Evolutionary conservation across 2,113 vertebrate genomes (phyloP).

Genomic region (Chaetura pelagica): DNA sequence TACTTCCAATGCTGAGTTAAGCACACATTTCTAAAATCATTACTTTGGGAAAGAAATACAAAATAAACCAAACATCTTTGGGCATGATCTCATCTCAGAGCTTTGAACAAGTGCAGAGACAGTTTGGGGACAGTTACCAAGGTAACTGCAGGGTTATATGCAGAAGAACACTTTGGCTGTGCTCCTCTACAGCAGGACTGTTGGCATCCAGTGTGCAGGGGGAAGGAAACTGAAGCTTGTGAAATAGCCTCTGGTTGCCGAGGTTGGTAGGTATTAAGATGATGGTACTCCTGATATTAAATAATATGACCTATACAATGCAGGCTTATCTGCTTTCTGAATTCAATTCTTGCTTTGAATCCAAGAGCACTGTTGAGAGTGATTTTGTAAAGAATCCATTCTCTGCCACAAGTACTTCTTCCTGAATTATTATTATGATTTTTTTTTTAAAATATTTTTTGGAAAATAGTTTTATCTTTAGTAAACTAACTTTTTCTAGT

Average conservation of each 20-base stretch:
- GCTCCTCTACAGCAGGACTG: neutral
- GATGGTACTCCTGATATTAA: neutral
- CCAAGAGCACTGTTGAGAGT: neutral
- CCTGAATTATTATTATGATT: neutral
- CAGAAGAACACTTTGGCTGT: neutral
- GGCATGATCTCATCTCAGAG: neutral
- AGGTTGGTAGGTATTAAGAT: neutral
- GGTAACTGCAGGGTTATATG: neutral
- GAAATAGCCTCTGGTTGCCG: neutral
- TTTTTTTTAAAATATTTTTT: neutral
- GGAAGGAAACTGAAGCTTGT: neutral
- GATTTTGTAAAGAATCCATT: neutral
- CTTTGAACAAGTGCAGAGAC: neutral
- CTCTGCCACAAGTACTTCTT: neutral
- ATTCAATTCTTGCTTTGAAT: neutral
- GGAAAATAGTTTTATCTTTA: neutral
- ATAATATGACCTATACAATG: neutral
- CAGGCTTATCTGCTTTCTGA: neutral
- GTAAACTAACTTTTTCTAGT: neutral
- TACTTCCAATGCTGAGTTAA: neutral
- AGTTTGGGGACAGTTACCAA: neutral
- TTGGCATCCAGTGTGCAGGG: rapidly evolving
- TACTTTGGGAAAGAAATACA: neutral
- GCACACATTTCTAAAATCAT: neutral
- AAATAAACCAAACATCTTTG: neutral